A percentile compares a stretch with the other conserved stretches of the same genome.
Evolutionary conservation across 2,888 invertebrate species (phyloP).

Genomic region (Drosophila kambysellisi): DNA sequence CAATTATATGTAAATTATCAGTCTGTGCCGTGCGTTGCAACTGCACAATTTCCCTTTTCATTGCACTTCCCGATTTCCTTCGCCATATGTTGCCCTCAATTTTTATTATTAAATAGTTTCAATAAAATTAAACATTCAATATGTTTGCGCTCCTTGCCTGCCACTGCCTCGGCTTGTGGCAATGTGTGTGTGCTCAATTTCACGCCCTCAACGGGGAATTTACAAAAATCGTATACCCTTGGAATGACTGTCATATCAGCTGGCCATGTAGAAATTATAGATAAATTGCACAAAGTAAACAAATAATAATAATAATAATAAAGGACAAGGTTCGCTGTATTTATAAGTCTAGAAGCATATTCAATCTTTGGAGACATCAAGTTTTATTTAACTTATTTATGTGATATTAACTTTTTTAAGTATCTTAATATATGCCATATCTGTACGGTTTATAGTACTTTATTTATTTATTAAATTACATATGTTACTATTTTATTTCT

Average conservation of each 20-base stretch:
- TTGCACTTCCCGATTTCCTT: constrained; percentile 40
- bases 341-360: not conserved
- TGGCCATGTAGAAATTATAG: not conserved
- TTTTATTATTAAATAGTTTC: constrained; percentile 59
- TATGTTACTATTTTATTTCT: not conserved
- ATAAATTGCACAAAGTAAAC: not conserved
- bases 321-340: no score
- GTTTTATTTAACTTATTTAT: not conserved
- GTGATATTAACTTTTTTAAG: rapidly evolving
- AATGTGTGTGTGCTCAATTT: constrained; percentile 19
- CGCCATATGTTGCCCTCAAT: constrained; percentile 41
- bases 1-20: constrained; percentile 72
- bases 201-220: constrained; percentile 10
- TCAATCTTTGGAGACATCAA: not conserved
- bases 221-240: not conserved
- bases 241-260: not conserved
- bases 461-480: not conserved
- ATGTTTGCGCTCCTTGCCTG: constrained; percentile 27
- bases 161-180: not conserved
- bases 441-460: not conserved
- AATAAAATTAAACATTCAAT: constrained; percentile 50
- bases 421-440: not conserved
- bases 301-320: not conserved
- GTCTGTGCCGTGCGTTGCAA: constrained; percentile 20
- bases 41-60: constrained; percentile 51